Evolutionary conservation across 1,140 invertebrate species (phyloP).

Genomic region (Drosophila sp.): DNA sequence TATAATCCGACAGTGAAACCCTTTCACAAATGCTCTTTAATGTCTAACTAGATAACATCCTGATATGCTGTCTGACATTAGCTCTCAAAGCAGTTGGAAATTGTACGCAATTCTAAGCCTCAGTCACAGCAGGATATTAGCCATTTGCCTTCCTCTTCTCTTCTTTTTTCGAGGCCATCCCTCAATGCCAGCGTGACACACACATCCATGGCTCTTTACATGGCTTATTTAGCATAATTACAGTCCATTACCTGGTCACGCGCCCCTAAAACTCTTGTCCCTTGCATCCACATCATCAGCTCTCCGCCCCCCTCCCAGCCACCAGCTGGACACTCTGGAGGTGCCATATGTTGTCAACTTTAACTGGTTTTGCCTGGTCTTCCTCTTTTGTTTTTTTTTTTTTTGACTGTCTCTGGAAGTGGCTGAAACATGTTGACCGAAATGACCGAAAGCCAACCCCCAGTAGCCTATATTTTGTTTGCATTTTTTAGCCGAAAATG

Average conservation of each 20-base stretch:
- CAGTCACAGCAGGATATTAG: slow-evolving; percentile 18
- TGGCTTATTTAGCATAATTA: slow-evolving; percentile 80
- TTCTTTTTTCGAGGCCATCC: neutral
- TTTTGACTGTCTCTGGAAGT: slow-evolving; percentile 12
- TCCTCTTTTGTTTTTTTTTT: neutral
- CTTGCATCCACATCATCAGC: neutral
- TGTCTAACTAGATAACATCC: neutral
- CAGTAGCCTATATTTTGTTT: neutral
- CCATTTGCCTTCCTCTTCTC: slow-evolving; percentile 15
- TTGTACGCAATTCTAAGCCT: neutral
- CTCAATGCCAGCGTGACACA: slow-evolving; percentile 35
- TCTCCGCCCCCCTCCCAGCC: slow-evolving; percentile 24
- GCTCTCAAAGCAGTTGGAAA: neutral
- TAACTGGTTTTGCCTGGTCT: slow-evolving; percentile 45
- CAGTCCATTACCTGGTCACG: slow-evolving; percentile 79
- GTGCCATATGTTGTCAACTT: slow-evolving; percentile 79
- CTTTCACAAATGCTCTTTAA: neutral
- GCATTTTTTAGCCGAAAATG: slow-evolving; percentile 58
- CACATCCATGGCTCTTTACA: slow-evolving; percentile 61
- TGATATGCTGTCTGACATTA: neutral
- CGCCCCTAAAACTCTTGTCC: slow-evolving; percentile 21
- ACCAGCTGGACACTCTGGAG: slow-evolving; percentile 36
- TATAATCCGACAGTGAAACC: neutral
- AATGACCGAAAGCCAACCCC: slow-evolving; percentile 38
- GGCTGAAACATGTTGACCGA: slow-evolving; percentile 49